These are phyloP conservation scores for Sinohyriopsis cumingii DNA, from an alignment of 2,888 invertebrate genomes.

Conservation along the genomic window DNA sequence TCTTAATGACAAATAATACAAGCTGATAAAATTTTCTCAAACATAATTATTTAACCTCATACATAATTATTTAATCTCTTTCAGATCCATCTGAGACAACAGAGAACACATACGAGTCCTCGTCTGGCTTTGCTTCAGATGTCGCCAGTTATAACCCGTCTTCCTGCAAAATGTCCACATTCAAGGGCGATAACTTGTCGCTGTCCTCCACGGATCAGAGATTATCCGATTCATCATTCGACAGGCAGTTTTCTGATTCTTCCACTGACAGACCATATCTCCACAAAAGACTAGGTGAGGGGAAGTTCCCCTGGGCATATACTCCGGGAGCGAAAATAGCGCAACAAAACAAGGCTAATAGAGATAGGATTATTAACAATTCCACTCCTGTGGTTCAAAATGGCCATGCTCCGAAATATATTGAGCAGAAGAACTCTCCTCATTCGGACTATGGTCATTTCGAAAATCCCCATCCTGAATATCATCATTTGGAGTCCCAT, in stretches of 20 bases:
- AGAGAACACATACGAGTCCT: conserved; percentile 65
- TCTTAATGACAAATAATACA: too few relatives aligned
- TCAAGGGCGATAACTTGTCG: conserved; percentile 51
- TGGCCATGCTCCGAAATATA: too few relatives aligned
- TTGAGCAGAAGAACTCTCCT: not conserved
- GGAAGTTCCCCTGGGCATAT: conserved; percentile 43
- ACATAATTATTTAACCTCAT: not conserved
- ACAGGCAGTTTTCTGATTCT: conserved; percentile 42
- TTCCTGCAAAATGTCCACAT: conserved; percentile 42
- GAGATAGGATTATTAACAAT: conserved; percentile 17
- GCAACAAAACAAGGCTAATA: conserved; percentile 28
- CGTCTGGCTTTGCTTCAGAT: conserved; percentile 69
- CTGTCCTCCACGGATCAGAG: conserved; percentile 37
- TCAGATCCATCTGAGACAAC: conserved; percentile 40
- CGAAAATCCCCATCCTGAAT: conserved; percentile 39
- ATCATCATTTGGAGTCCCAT: conserved; percentile 8
- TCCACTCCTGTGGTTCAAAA: conserved; percentile 16
- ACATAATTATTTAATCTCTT: conserved; percentile 7
- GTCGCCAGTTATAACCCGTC: conserved; percentile 41
- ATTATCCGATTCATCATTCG: conserved; percentile 49
- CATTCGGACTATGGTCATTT: conserved; percentile 24
- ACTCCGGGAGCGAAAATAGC: conserved; percentile 36
- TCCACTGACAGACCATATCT: conserved; percentile 35
- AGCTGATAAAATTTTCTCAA: too few relatives aligned
- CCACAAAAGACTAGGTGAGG: conserved; percentile 39